Evolutionary conservation across 64 coral and sea anemone genomes (phyloP).

Genomic region (Montipora foliosa): DNA sequence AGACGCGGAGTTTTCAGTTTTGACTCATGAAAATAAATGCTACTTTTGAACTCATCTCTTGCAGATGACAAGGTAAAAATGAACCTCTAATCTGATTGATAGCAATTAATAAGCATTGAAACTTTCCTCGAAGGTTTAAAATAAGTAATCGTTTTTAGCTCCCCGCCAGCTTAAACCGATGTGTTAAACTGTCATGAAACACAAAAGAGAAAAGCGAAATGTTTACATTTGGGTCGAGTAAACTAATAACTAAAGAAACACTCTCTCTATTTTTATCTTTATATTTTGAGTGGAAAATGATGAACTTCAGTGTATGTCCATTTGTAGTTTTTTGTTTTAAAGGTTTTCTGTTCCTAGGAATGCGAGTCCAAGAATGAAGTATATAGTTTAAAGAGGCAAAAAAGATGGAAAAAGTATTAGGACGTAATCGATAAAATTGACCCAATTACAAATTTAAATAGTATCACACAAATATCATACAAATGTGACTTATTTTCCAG

Average conservation of each 20-base stretch:
- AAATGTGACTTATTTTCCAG: too few relatives aligned
- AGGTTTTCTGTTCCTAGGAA: not conserved
- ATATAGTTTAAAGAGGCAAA: not conserved
- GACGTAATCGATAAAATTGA: not conserved
- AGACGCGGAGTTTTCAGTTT: too few relatives aligned
- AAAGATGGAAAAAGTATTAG: not conserved
- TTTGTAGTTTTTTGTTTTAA: too few relatives aligned
- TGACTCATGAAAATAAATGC: too few relatives aligned
- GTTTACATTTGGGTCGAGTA: conserved; percentile 6
- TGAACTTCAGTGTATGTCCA: not conserved
- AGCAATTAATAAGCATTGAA: not conserved
- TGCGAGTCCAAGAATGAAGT: not conserved
- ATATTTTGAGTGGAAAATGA: not conserved
- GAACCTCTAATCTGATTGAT: not conserved
- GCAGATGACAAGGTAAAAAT: not conserved
- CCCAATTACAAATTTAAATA: too few relatives aligned
- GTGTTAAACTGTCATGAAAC: not conserved
- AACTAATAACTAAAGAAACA: not conserved
- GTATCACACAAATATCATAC: too few relatives aligned
- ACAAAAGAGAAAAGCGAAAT: not conserved
- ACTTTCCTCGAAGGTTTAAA: not conserved
- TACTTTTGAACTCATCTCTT: not conserved
- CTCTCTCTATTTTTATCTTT: not conserved
- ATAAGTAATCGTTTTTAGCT: not conserved
- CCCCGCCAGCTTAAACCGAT: not conserved